A percentile compares a stretch with the other conserved stretches of the same genome.
phyloP scores from a whole-genome alignment of 1,140 invertebrate genomes.

The Trichonephila clavata region DNA sequence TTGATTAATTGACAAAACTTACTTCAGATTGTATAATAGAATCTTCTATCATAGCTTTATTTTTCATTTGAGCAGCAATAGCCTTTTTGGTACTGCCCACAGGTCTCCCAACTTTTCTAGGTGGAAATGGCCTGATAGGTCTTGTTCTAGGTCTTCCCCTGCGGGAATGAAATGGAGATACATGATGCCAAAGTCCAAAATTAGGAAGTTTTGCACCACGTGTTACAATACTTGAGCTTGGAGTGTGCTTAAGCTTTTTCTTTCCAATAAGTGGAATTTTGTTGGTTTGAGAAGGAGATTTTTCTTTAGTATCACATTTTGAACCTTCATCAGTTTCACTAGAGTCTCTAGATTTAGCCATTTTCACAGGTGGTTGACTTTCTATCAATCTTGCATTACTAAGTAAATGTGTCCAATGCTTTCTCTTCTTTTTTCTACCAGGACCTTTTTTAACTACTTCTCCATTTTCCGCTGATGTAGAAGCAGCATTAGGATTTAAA shows the following conservation, averaged over 20 bases:
- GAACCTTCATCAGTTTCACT: slow-evolving; percentile 38
- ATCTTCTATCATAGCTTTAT: slow-evolving; percentile 16
- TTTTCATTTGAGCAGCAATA: slow-evolving; percentile 45
- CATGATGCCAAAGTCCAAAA: slow-evolving; percentile 81
- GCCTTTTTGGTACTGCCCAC: slow-evolving; percentile 69
- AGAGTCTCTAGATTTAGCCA: slow-evolving; percentile 3
- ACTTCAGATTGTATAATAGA: not conserved
- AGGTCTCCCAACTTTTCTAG: slow-evolving; percentile 63
- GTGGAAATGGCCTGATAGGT: slow-evolving; percentile 62
- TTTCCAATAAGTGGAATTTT: slow-evolving; percentile 17
- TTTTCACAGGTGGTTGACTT: slow-evolving; percentile 8
- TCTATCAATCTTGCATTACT: not conserved
- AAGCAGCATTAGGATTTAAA: not conserved
- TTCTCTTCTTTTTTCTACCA: slow-evolving; percentile 66
- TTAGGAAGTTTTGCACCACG: slow-evolving; percentile 85
- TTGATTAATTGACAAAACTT: not conserved
- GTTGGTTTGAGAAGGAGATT: not conserved
- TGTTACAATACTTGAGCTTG: slow-evolving; percentile 83
- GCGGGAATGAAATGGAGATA: slow-evolving; percentile 43
- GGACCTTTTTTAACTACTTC: slow-evolving; percentile 55
- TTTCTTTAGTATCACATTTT: slow-evolving; percentile 24
- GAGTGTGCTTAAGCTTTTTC: slow-evolving; percentile 78
- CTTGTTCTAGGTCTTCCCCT: slow-evolving; percentile 68
- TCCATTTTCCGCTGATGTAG: not conserved
- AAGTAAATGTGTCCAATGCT: slow-evolving; percentile 62